Percentiles rank a stretch among this genome's conserved stretches.
Evolutionary conservation across 2,797 vertebrate species (phyloP).

Genomic region (Alfaro cultratus): DNA sequence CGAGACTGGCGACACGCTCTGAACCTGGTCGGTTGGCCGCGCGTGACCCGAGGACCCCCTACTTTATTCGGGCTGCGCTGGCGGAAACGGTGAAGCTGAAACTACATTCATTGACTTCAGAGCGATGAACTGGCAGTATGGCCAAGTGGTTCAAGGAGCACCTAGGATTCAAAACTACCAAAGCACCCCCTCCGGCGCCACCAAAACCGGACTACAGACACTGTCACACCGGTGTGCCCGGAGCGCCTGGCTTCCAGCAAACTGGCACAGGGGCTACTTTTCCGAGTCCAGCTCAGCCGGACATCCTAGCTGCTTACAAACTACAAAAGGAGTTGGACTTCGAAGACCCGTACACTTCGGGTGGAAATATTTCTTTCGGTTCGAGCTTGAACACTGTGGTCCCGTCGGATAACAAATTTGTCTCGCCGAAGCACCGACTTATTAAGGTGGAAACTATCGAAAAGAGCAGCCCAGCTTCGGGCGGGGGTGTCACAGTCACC

Average conservation of each 20-base stretch:
- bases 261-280: constrained; percentile 72
- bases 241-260: constrained; percentile 78
- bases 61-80: constrained; percentile 52
- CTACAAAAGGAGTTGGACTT: constrained; percentile 95
- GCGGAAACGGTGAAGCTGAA: constrained; percentile 64
- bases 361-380: constrained; percentile 77
- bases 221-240: constrained; percentile 77
- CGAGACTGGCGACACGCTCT: constrained; percentile 54
- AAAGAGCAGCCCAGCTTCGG: constrained; percentile 80
- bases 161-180: constrained; percentile 94
- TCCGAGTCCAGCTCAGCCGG: constrained; percentile 85
- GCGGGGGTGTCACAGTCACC: constrained; percentile 71
- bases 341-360: constrained; percentile 92
- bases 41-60: constrained; percentile 54
- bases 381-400: constrained; percentile 70
- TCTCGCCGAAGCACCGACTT: constrained; percentile 90
- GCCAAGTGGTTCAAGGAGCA: constrained; percentile 98
- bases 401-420: constrained; percentile 84
- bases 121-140: constrained; percentile 92
- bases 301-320: constrained; percentile 94
- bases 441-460: constrained; percentile 89
- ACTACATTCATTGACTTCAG: constrained; percentile 74
- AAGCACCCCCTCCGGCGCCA: constrained; percentile 89
- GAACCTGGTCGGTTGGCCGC: constrained; percentile 43
- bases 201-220: constrained; percentile 93